These are phyloP conservation scores for Anguilla japonica DNA, from an alignment of 2,113 vertebrate genomes.

Conservation along the genomic window DNA sequence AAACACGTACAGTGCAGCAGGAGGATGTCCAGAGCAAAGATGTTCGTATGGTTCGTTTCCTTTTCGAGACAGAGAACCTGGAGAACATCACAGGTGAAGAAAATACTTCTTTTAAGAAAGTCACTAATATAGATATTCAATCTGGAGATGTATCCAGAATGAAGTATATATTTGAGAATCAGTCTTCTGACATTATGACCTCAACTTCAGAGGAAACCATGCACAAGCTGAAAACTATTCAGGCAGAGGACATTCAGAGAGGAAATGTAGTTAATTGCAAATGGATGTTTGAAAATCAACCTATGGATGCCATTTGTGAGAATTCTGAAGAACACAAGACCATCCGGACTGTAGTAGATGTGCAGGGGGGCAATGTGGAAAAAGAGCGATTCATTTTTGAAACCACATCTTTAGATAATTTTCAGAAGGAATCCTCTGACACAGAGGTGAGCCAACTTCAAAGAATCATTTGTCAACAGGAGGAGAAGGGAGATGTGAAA, in stretches of 20 bases:
- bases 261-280: conserved; percentile 82
- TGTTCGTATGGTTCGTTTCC: conserved; percentile 79
- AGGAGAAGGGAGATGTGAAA: conserved; percentile 81
- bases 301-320: conserved; percentile 78
- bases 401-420: conserved; percentile 83
- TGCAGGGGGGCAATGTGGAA: conserved; percentile 83
- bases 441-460: conserved; percentile 62
- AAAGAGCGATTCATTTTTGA: conserved; percentile 86
- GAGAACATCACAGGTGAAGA: conserved; percentile 80
- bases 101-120: conserved; percentile 69
- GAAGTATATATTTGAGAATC: conserved; percentile 85
- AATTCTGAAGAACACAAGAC: conserved; percentile 54
- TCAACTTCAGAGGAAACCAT: conserved; percentile 79
- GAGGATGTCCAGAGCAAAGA: conserved; percentile 84
- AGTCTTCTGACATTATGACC: conserved; percentile 80
- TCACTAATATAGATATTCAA: conserved; percentile 77
- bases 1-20: conserved; percentile 76
- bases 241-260: conserved; percentile 82
- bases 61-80: conserved; percentile 88
- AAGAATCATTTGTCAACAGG: conserved; percentile 67
- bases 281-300: conserved; percentile 87
- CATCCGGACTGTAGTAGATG: conserved; percentile 74
- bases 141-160: conserved; percentile 86
- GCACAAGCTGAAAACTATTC: conserved; percentile 75
- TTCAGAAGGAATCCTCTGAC: conserved; percentile 74